Evolutionary conservation across 1,140 invertebrate genomes (phyloP).

Genomic region (Drosophila seguyi): DNA sequence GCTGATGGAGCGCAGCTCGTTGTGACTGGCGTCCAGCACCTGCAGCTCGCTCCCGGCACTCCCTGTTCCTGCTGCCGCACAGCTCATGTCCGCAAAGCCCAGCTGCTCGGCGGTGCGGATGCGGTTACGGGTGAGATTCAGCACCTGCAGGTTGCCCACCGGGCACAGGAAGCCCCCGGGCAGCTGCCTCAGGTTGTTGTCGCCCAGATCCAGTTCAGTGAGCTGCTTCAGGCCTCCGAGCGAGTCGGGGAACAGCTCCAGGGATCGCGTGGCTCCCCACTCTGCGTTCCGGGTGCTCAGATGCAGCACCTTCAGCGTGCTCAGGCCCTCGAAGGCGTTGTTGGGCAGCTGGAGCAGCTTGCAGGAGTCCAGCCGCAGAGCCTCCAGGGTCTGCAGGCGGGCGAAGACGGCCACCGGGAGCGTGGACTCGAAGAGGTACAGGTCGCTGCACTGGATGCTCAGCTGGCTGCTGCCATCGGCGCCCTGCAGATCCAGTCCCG

Average conservation of each 20-base stretch:
- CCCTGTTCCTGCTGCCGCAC: constrained; percentile 85
- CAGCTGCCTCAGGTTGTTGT: constrained; percentile 92
- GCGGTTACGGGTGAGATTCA: constrained; percentile 94
- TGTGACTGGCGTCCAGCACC: constrained; percentile 91
- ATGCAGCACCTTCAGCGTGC: constrained; percentile 90
- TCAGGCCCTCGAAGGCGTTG: constrained; percentile 91
- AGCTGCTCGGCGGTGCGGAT: constrained; percentile 90
- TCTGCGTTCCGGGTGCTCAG: constrained; percentile 91
- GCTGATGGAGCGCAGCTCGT: constrained; percentile 90
- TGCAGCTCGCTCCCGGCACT: constrained; percentile 88
- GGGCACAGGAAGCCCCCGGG: constrained; percentile 91
- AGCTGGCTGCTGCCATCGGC: constrained; percentile 90
- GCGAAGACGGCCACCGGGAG: constrained; percentile 90
- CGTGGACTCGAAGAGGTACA: constrained; percentile 92
- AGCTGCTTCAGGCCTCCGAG: constrained; percentile 91
- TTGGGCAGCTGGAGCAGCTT: constrained; percentile 92
- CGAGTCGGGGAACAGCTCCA: constrained; percentile 89
- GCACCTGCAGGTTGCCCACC: constrained; percentile 90
- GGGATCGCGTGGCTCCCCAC: constrained; percentile 90
- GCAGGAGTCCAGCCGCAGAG: constrained; percentile 91
- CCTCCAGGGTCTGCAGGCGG: constrained; percentile 90
- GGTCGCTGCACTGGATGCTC: constrained; percentile 91
- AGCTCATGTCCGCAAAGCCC: constrained; percentile 88
- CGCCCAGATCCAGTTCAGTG: constrained; percentile 91
- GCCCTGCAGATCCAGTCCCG: constrained; percentile 88